Conservation (phyloP, 2,113 vertebrate species). For the Callaeas wilsoni region DNA sequence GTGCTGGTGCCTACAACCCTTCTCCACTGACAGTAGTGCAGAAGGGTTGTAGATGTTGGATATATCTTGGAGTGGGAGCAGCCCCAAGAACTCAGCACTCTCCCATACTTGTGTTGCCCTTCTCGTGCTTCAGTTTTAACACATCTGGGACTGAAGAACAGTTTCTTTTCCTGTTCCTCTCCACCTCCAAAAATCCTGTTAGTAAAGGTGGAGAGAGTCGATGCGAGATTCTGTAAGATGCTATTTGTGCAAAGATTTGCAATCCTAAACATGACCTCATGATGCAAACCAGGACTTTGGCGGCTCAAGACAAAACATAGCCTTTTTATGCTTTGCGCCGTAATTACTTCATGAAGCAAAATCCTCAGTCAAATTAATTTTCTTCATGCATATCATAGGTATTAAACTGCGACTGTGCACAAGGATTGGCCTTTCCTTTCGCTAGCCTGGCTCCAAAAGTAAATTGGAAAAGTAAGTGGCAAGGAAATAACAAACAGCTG, state of each 20-base stretch:
- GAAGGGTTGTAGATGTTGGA: not conserved
- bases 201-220: not conserved
- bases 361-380: constrained; percentile 38
- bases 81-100: not conserved
- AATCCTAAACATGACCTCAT: not conserved
- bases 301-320: constrained; percentile 11
- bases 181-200: not conserved
- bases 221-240: not conserved
- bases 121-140: not conserved
- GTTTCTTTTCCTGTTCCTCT: not conserved
- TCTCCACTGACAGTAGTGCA: not conserved
- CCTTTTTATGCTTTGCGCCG: constrained; percentile 20
- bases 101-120: not conserved
- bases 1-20: not conserved
- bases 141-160: not conserved
- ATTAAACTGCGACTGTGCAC: not conserved
- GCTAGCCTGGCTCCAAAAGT: not conserved
- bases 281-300: not conserved
- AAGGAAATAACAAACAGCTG: constrained; percentile 10
- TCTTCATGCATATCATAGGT: constrained; percentile 6
- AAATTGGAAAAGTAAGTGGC: not conserved
- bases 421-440: not conserved
- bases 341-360: constrained; percentile 58
- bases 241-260: not conserved
- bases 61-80: not conserved